A percentile compares a stretch with the other conserved stretches of the same genome.
phyloP scores from a whole-genome alignment of 2,888 invertebrate genomes.

The Tipula helvola region DNA sequence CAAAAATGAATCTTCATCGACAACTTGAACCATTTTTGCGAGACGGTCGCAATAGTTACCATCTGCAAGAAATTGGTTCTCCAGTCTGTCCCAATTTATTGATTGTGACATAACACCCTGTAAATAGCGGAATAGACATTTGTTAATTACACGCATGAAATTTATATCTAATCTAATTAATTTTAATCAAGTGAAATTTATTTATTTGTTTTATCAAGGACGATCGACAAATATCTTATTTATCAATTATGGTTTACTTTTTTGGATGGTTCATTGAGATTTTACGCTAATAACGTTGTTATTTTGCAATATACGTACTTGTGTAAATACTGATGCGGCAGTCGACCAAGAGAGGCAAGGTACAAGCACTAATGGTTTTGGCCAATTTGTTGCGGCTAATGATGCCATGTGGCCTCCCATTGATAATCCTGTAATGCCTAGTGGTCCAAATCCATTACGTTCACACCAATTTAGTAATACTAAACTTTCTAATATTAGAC shows the following conservation, averaged over 20 bases:
- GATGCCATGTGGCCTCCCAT: slow-evolving; percentile 99
- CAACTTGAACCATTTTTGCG: slow-evolving; percentile 72
- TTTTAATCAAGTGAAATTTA: background rate
- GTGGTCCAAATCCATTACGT: slow-evolving; percentile 76
- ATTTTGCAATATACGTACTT: slow-evolving; percentile 39
- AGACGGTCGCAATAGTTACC: slow-evolving; percentile 68
- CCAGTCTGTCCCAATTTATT: slow-evolving; percentile 85
- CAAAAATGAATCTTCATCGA: slow-evolving; percentile 52
- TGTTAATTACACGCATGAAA: background rate
- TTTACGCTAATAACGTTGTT: background rate
- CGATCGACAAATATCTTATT: background rate
- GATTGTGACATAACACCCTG: slow-evolving; percentile 92
- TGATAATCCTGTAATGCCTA: slow-evolving; percentile 89
- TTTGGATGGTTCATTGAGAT: background rate
- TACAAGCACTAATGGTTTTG: slow-evolving; percentile 81
- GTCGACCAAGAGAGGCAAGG: slow-evolving; percentile 98
- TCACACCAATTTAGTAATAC: slow-evolving; percentile 92
- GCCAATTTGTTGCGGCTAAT: slow-evolving; percentile 91
- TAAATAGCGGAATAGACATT: slow-evolving; percentile 21
- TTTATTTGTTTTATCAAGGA: background rate
- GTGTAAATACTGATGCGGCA: slow-evolving; percentile 89
- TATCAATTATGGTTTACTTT: background rate
- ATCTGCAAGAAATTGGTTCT: slow-evolving; percentile 76
- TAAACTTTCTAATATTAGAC: slow-evolving; percentile 83
- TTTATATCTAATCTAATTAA: background rate